phyloP scores from a whole-genome alignment of 1,140 invertebrate genomes.

The Medauroidea extradentata region DNA sequence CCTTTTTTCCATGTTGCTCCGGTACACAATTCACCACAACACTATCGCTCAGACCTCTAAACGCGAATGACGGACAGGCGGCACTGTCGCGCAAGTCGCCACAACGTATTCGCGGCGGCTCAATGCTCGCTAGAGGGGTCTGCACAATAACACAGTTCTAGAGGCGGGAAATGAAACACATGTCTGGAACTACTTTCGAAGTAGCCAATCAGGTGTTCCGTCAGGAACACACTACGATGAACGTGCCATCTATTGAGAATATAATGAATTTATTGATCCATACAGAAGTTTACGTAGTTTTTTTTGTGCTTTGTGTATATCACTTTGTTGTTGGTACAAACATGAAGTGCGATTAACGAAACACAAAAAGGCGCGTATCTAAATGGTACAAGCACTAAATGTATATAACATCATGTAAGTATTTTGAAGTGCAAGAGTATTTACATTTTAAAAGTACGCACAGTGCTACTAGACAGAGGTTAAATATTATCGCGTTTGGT shows the following conservation, averaged over 20 bases:
- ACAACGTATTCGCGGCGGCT: constrained; percentile 27
- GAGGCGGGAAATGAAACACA: constrained; percentile 37
- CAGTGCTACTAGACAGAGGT: too few species aligned
- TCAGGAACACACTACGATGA: not conserved
- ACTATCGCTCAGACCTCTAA: constrained; percentile 44
- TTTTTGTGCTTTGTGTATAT: too few species aligned
- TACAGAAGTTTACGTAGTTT: too few species aligned
- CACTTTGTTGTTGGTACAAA: too few species aligned
- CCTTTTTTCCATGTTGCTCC: constrained; percentile 76
- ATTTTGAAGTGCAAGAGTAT: too few species aligned
- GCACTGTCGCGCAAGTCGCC: not conserved
- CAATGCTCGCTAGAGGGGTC: constrained; percentile 35
- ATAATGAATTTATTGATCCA: constrained; percentile 12
- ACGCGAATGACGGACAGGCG: constrained; percentile 41
- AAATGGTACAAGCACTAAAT: too few species aligned
- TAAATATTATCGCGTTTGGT: too few species aligned
- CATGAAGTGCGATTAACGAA: too few species aligned
- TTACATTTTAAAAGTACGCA: too few species aligned
- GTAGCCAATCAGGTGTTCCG: constrained; percentile 30
- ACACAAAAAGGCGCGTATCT: too few species aligned
- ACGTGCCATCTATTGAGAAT: constrained; percentile 7
- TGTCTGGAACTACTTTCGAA: constrained; percentile 41
- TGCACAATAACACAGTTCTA: constrained; percentile 30
- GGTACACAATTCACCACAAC: not conserved
- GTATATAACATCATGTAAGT: too few species aligned